Base-by-base conservation (phyloP, 2,113 vertebrate genomes). In the Crypturellus undulatus region DNA sequence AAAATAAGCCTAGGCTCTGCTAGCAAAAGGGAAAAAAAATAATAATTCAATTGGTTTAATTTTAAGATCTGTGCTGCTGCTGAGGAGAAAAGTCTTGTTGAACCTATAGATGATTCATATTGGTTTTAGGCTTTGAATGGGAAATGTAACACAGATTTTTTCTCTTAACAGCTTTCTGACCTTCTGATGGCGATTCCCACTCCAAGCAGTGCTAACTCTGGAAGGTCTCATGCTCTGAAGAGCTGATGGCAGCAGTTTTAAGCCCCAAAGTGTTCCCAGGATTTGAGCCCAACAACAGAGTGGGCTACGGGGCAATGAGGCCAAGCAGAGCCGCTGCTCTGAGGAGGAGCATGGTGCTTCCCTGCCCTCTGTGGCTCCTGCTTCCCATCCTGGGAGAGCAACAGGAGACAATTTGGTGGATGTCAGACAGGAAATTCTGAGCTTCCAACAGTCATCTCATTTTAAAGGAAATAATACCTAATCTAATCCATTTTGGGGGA, bases 151-250 rank as follows among this genome's bases (percentile, higher is more conserved):
- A 84, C 6, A 82, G 62, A 89, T 80, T 93, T 67, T 56, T 84
- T 93, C 93, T 65, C 80, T 92, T 90, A 92, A 87, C 83, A 94
- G 88, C 49, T 92, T 79, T 90, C 79, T 95, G 95, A 96, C 93
- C 94, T 95, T 86, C 84, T 94, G 92, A 93, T 92, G 92, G 85
- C 83, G 94, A 94, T 95, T 96, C 93, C 87, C 83, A 67, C 78
- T 92, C 85, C 28, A 85, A 86, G 83, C 79, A 78, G 81, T 88
- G 94, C 65, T 70, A 84, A 86, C 85, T 92, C 90, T 90, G 85
- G 72, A 93, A 95, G 95, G 87, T 86, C 34, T 1, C 26, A 40
- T 73, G 77, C 91, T 89, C 83, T 93, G 93, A 93, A 79, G 90
- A 92, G 65, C 18, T 79, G 70, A 78, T 94, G 90, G 70, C 78